These are phyloP conservation scores for Rhyacophila evoluta DNA, from an alignment of 2,888 invertebrate species.

Conservation along the genomic window DNA sequence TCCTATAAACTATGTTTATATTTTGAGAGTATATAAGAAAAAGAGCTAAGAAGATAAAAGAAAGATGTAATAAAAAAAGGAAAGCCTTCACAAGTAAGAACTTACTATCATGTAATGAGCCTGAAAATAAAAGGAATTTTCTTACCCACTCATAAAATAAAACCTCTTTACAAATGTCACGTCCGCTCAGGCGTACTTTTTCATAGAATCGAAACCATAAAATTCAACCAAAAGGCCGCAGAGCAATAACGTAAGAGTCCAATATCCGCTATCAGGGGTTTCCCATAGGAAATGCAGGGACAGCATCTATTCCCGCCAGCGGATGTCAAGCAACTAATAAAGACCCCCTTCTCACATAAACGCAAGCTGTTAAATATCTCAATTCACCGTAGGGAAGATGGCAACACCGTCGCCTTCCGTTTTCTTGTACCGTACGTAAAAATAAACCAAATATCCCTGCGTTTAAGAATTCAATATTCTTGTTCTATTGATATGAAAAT, in stretches of 20 bases:
- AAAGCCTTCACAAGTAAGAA: not conserved
- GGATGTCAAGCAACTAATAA: constrained; percentile 50
- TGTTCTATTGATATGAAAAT: constrained; percentile 49
- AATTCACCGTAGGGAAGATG: constrained; percentile 32
- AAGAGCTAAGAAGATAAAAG: too few species aligned
- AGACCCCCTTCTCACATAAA: constrained; percentile 50
- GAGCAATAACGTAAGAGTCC: constrained; percentile 30
- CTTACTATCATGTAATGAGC: not conserved
- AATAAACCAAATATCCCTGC: not conserved
- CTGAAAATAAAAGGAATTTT: not conserved
- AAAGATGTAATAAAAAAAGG: not conserved
- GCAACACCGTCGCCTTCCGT: not conserved
- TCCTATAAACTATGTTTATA: too few species aligned
- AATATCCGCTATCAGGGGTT: constrained; percentile 45
- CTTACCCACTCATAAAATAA: not conserved
- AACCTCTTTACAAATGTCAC: not conserved
- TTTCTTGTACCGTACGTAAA: not conserved
- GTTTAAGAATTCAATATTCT: constrained; percentile 51
- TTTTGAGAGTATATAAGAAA: too few species aligned
- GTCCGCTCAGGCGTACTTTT: not conserved
- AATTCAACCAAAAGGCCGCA: constrained; percentile 43
- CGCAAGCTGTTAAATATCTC: constrained; percentile 54
- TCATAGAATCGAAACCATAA: constrained; percentile 32
- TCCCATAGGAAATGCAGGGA: constrained; percentile 34
- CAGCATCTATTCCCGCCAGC: constrained; percentile 46